Evolutionary conservation across 2,888 invertebrate genomes (phyloP).

Genomic region (Lingula anatina): DNA sequence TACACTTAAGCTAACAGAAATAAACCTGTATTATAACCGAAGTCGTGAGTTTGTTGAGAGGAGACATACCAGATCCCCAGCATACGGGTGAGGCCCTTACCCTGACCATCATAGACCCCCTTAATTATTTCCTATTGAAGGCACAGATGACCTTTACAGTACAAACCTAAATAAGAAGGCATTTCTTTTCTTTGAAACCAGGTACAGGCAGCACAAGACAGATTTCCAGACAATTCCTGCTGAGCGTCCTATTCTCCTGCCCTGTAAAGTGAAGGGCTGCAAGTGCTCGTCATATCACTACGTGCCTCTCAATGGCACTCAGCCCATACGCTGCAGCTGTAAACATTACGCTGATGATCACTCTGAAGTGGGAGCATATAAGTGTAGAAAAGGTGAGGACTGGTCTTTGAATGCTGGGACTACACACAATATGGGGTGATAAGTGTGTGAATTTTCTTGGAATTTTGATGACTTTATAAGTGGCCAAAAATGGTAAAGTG

Average conservation of each 20-base stretch:
- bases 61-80: too few species aligned
- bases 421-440: too few species aligned
- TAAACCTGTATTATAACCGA: too few species aligned
- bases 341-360: conserved; percentile 50
- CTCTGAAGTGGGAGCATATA: conserved; percentile 32
- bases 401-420: conserved; percentile 8
- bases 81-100: too few species aligned
- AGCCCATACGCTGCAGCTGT: conserved; percentile 48
- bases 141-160: neutral
- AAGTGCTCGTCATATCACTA: conserved; percentile 44
- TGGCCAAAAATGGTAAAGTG: too few species aligned
- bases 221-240: conserved; percentile 42
- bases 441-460: too few species aligned
- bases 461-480: too few species aligned
- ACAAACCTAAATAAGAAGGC: neutral
- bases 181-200: conserved; percentile 9
- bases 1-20: too few species aligned
- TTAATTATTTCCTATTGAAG: too few species aligned
- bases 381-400: conserved; percentile 46
- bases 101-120: too few species aligned
- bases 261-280: conserved; percentile 43
- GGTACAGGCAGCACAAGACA: conserved; percentile 49
- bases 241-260: conserved; percentile 34
- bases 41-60: too few species aligned
- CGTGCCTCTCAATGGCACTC: conserved; percentile 45